phyloP scores from a whole-genome alignment of 2,888 invertebrate species.

The Mesochorus sp. region DNA sequence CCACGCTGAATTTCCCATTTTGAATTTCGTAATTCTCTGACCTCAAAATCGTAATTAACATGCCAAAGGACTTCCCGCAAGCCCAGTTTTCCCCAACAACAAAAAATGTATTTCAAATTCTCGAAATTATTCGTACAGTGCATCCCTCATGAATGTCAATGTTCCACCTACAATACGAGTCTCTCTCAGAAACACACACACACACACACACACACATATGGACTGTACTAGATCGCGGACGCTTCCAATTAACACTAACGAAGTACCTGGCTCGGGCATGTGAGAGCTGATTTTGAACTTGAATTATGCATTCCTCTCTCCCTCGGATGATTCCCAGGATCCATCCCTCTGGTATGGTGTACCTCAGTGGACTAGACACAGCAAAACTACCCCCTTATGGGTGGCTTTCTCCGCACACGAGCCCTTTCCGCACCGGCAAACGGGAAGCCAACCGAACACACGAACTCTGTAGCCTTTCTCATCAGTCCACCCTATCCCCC shows the following conservation, averaged over 20 bases:
- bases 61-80: too few species aligned
- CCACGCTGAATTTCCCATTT: too few species aligned
- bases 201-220: neutral
- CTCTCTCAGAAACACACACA: neutral
- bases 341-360: slow-evolving; percentile 12
- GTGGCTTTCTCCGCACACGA: slow-evolving; percentile 25
- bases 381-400: slow-evolving; percentile 43
- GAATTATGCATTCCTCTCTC: slow-evolving; percentile 59
- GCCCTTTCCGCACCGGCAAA: slow-evolving; percentile 53
- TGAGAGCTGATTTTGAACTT: slow-evolving; percentile 61
- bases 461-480: slow-evolving; percentile 58
- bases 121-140: too few species aligned
- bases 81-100: too few species aligned
- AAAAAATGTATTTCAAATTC: too few species aligned
- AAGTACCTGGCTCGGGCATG: slow-evolving; percentile 52
- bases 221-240: slow-evolving; percentile 51
- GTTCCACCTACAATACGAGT: neutral
- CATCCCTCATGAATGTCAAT: neutral
- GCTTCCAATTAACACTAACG: slow-evolving; percentile 61
- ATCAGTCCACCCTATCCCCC: slow-evolving; percentile 18
- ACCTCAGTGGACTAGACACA: slow-evolving; percentile 42
- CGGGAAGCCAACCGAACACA: slow-evolving; percentile 54
- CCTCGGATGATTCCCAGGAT: neutral
- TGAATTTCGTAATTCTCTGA: too few species aligned
- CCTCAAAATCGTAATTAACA: too few species aligned